Evolutionary conservation across 64 coral and sea anemone species (phyloP).

Genomic region (Montipora sp.): DNA sequence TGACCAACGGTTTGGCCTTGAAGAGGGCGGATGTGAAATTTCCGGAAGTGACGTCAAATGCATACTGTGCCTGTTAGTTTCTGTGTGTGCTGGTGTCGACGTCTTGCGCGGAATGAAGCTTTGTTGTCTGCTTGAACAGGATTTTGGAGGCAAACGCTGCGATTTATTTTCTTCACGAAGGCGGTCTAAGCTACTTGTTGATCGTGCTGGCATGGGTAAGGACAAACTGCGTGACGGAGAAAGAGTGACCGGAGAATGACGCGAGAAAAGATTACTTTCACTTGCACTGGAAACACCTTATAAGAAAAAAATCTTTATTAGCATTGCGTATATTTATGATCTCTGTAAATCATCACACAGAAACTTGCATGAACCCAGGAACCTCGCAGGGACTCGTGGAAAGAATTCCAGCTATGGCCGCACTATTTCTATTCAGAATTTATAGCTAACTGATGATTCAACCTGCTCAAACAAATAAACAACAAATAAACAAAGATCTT

Average conservation of each 20-base stretch:
- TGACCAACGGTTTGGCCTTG: constrained; percentile 31
- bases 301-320: background rate
- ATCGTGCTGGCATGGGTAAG: background rate
- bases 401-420: too few relatives aligned
- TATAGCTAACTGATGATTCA: too few relatives aligned
- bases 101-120: constrained; percentile 37
- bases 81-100: background rate
- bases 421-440: too few relatives aligned
- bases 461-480: too few relatives aligned
- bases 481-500: background rate
- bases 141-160: background rate
- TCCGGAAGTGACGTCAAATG: constrained; percentile 38
- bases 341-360: background rate
- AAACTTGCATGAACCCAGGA: too few relatives aligned
- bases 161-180: constrained; percentile 5
- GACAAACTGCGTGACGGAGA: background rate
- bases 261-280: constrained; percentile 12
- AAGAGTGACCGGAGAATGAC: background rate
- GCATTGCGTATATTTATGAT: background rate
- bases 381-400: too few relatives aligned
- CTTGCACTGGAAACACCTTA: constrained; percentile 22
- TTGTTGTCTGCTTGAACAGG: background rate
- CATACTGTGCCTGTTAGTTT: background rate
- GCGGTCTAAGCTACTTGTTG: constrained; percentile 19
- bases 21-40: background rate